Evolutionary conservation across 1,140 invertebrate genomes (phyloP).

Genomic region (Bombus superbus): DNA sequence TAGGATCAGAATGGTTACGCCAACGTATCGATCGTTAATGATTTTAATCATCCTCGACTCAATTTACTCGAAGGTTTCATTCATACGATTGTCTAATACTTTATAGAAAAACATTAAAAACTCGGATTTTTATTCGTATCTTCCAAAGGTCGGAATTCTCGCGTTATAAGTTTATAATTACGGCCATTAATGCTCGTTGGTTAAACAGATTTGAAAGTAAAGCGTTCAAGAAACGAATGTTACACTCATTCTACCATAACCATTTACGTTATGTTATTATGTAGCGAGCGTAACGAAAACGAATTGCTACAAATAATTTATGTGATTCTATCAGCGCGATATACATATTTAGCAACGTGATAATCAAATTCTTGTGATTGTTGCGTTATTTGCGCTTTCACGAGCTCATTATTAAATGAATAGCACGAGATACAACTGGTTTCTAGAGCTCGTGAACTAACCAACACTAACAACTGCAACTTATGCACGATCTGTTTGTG

Average conservation of each 20-base stretch:
- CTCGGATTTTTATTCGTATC: too few species aligned
- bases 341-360: neutral
- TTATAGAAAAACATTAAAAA: too few species aligned
- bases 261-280: neutral
- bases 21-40: too few species aligned
- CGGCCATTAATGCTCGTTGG: neutral
- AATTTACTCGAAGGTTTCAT: too few species aligned
- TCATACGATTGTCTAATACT: too few species aligned
- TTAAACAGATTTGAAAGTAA: neutral
- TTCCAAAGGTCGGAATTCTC: too few species aligned
- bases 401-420: neutral
- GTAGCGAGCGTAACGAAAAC: neutral
- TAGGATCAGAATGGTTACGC: too few species aligned
- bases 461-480: neutral
- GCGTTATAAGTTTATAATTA: neutral
- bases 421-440: neutral
- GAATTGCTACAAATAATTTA: neutral
- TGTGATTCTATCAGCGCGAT: neutral
- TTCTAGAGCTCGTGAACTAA: neutral
- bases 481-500: conserved; percentile 6
- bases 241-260: neutral
- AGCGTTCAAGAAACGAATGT: neutral
- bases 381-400: neutral
- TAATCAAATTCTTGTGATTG: neutral
- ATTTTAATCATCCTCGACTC: too few species aligned